phyloP scores from a whole-genome alignment of 2,113 vertebrate species.

The Callipepla californica region DNA sequence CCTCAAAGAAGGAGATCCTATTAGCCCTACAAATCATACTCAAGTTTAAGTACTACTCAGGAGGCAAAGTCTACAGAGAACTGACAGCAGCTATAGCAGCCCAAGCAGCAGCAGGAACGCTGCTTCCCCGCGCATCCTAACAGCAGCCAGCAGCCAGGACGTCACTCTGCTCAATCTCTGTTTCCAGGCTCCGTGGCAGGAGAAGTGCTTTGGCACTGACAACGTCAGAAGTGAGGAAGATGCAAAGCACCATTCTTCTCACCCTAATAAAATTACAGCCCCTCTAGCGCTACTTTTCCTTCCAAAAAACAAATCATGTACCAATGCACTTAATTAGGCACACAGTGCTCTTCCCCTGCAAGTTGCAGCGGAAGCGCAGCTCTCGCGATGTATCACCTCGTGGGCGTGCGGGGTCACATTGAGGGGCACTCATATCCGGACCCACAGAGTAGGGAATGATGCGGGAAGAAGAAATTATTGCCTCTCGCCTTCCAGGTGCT shows the following conservation, averaged over 20 bases:
- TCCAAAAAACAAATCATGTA: background rate
- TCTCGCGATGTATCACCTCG: background rate
- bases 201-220: background rate
- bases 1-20: slow-evolving; percentile 11
- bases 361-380: background rate
- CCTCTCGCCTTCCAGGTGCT: slow-evolving; percentile 28
- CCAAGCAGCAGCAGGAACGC: background rate
- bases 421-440: slow-evolving; percentile 35
- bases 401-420: background rate
- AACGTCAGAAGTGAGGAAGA: background rate
- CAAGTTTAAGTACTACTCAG: slow-evolving; percentile 12
- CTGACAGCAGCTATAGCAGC: background rate
- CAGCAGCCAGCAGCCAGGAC: background rate
- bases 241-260: background rate
- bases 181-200: background rate
- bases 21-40: slow-evolving; percentile 37
- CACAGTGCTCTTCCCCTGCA: slow-evolving; percentile 29
- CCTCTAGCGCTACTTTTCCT: background rate
- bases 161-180: background rate
- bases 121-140: background rate
- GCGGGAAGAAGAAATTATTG: slow-evolving; percentile 57
- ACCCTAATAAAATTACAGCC: background rate
- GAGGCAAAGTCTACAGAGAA: background rate
- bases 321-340: background rate
- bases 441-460: background rate